A percentile compares a stretch with the other conserved stretches of the same genome.
Evolutionary conservation across 2,113 vertebrate genomes (phyloP).

Genomic region (Kryptolebias marmoratus): DNA sequence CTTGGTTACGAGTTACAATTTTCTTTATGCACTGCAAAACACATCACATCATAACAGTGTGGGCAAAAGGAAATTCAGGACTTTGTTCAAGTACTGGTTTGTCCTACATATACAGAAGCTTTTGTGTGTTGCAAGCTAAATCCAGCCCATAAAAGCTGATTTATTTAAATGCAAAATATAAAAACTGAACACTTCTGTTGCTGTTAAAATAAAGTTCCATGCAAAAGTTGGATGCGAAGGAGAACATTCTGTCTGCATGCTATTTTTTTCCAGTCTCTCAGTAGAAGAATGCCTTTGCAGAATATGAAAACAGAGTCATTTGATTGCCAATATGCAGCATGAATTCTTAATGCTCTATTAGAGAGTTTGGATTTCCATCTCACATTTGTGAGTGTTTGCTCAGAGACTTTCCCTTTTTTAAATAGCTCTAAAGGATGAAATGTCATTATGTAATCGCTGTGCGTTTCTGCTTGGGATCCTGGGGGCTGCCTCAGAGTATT

Average conservation of each 20-base stretch:
- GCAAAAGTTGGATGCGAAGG: conserved; percentile 3
- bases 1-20: neutral
- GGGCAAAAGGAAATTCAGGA: neutral
- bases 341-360: conserved; percentile 70
- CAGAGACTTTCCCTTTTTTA: conserved; percentile 52
- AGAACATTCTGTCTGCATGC: conserved; percentile 18
- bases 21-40: neutral
- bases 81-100: neutral
- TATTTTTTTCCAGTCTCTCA: conserved; percentile 10
- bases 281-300: conserved; percentile 39
- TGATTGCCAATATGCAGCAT: conserved; percentile 63
- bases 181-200: neutral
- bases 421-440: conserved; percentile 57
- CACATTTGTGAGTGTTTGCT: conserved; percentile 57
- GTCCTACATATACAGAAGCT: neutral
- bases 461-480: conserved; percentile 44
- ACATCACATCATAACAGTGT: neutral
- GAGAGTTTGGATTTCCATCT: conserved; percentile 41
- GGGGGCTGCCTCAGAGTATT: conserved; percentile 47
- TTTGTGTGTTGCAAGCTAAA: neutral
- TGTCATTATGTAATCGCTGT: conserved; percentile 57
- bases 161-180: neutral
- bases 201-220: neutral
- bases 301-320: conserved; percentile 37
- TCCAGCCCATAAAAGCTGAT: neutral